Base-by-base conservation (phyloP, 2,113 vertebrate genomes). In the Potamarius usumacintae region DNA sequence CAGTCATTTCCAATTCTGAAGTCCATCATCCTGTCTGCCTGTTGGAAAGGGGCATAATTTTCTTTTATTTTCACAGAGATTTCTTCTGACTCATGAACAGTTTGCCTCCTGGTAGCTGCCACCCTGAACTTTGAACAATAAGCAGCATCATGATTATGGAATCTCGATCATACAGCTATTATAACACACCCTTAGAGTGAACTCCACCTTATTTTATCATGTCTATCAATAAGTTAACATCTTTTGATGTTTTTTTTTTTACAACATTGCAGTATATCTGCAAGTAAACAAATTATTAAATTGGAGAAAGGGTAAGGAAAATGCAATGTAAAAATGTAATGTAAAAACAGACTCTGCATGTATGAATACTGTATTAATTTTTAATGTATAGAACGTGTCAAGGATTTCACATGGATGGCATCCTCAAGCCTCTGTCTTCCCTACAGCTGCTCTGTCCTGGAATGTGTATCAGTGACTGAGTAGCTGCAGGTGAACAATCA, bases 61-160 rank as follows among this genome's bases (percentile, higher is more conserved):
- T 77, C 77, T 58, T 79, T 76, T 83, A 55, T 72, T 86, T 86
- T 84, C 50, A 84, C 85, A 90, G 89, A 88, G 74, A 79, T 88
- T 55, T 57, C 50, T 65, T 74, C 69, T 25, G 48, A 87, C 67
- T 65, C 81, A 62, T 63, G 42, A 78, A 74, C 50, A 80, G 9
- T 17, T 55, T 58, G 82, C 60, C 74, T 72, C 83, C 79, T 57
- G 83, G 30, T 71, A 11, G n/a, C 67, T 78, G 48, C 53, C 57
- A 27, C 52, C 82, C 72, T 58, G 22, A 78, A 62, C 27, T 17
- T 22, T 69, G 10, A 88, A 67, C 60, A 84, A 78, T 69, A 57
- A 25, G 20, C 25, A 17, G 74, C 60, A 57, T 67, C 86, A 78
- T 22, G 82, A 30, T 69, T 27, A 78, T 60, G 72, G 74, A 88